Conservation (phyloP, 2,113 vertebrate species). For the Turdus rufiventris region DNA sequence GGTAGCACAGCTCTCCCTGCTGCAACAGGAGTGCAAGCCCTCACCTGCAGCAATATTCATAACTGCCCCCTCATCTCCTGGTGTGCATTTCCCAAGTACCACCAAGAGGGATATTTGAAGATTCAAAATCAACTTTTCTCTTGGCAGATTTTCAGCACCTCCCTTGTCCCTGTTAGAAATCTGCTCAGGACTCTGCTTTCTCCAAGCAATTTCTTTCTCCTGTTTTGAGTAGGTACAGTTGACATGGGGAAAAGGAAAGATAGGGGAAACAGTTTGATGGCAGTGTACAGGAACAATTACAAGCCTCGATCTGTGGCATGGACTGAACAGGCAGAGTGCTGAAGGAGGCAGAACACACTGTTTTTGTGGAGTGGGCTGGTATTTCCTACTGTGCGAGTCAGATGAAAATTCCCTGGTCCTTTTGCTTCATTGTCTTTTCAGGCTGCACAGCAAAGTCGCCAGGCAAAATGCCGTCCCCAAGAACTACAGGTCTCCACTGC, state of each 20-base stretch:
- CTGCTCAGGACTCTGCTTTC: neutral
- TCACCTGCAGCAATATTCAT: neutral
- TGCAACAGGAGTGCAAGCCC: neutral
- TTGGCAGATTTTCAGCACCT: neutral
- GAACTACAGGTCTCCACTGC: neutral
- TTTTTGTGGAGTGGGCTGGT: neutral
- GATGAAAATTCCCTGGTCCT: neutral
- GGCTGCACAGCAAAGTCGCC: neutral
- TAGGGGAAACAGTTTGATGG: neutral
- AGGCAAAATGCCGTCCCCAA: conserved; percentile 36
- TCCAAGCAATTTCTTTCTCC: neutral
- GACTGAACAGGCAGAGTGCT: neutral
- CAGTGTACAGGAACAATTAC: neutral
- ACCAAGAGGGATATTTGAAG: neutral
- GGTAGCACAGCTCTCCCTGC: neutral
- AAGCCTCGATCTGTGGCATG: neutral
- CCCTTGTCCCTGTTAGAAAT: neutral
- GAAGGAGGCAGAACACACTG: neutral
- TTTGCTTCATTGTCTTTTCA: conserved; percentile 40
- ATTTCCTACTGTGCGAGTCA: neutral
- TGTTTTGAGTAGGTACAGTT: neutral
- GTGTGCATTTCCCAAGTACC: neutral
- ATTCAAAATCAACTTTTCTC: neutral
- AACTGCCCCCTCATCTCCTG: neutral
- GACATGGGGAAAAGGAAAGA: neutral